A percentile compares a stretch with the other conserved stretches of the same genome.
Conservation (phyloP, 2,888 invertebrate species). For the Ectemnius continuus region DNA sequence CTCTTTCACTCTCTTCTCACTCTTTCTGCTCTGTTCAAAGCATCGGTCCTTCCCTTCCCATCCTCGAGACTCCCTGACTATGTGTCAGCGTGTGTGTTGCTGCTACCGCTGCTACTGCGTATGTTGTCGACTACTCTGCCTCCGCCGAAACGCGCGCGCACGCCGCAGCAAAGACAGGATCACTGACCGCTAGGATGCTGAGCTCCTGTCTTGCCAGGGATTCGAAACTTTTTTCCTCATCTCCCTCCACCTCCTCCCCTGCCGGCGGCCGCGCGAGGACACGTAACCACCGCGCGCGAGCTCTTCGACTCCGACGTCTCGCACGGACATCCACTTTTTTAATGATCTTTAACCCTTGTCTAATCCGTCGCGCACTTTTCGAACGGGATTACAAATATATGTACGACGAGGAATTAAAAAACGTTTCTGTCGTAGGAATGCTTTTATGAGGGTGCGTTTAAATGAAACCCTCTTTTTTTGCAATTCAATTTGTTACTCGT, state of each 20-base stretch:
- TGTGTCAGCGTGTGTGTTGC: constrained; percentile 30
- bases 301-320: constrained; percentile 16
- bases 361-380: background rate
- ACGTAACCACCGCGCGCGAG: constrained; percentile 48
- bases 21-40: background rate
- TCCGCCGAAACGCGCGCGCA: constrained; percentile 52
- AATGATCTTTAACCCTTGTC: constrained; percentile 41
- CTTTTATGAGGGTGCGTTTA: too few species aligned
- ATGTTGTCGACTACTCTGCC: constrained; percentile 39
- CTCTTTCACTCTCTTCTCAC: background rate
- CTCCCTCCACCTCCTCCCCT: background rate
- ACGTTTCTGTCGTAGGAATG: too few species aligned
- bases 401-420: too few species aligned
- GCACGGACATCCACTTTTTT: constrained; percentile 40
- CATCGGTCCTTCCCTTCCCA: background rate
- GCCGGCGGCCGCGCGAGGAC: constrained; percentile 51
- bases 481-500: too few species aligned
- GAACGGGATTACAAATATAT: too few species aligned
- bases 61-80: background rate
- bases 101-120: constrained; percentile 34
- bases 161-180: constrained; percentile 47
- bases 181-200: constrained; percentile 57
- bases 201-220: constrained; percentile 51
- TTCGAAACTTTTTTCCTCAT: constrained; percentile 54
- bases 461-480: too few species aligned